Percentiles rank a stretch among this genome's conserved stretches.
phyloP scores from a whole-genome alignment of 2,888 invertebrate species.

The Hydrotaea diabolus region DNA sequence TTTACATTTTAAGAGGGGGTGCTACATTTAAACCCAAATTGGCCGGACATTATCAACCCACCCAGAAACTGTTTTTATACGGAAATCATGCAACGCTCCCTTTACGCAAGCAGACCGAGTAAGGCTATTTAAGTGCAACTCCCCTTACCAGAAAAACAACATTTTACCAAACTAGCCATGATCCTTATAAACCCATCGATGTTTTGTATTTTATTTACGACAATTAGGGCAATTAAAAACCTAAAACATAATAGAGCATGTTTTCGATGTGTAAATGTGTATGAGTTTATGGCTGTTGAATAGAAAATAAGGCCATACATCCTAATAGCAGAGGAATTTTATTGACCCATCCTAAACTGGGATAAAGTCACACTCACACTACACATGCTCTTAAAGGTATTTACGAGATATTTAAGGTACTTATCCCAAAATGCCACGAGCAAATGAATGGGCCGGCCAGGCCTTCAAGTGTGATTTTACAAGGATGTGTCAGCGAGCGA shows the following conservation, averaged over 20 bases:
- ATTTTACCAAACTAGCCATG: no score
- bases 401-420: constrained; percentile 1
- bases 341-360: background rate
- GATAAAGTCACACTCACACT: constrained; percentile 14
- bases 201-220: constrained; percentile 5
- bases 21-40: no score
- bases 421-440: background rate
- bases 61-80: no score
- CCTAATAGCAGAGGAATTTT: background rate
- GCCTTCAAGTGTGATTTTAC: background rate
- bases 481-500: background rate
- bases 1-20: no score
- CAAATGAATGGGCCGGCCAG: background rate
- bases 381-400: background rate
- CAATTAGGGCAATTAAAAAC: constrained; percentile 2
- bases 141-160: no score
- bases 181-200: no score
- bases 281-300: background rate
- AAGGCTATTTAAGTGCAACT: no score
- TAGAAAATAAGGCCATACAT: background rate
- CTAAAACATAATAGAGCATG: background rate
- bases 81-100: no score
- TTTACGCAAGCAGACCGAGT: no score
- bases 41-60: no score
- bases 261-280: background rate